These are phyloP conservation scores for Pygoscelis antarcticus DNA, from an alignment of 2,113 vertebrate species.

Conservation along the genomic window DNA sequence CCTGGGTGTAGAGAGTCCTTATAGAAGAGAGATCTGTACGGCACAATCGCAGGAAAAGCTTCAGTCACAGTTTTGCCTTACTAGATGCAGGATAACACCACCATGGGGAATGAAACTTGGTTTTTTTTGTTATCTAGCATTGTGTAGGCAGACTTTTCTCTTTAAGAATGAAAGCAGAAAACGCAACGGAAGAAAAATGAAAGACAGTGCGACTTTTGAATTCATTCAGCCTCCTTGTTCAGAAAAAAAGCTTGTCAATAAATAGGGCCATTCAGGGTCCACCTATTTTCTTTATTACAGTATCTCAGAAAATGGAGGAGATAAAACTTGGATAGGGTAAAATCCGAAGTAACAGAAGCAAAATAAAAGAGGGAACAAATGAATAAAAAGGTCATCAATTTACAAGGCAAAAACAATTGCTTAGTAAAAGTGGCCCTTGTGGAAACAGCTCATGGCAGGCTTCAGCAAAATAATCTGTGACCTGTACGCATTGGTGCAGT, in stretches of 20 bases:
- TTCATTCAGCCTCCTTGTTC: neutral
- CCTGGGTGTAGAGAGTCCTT: neutral
- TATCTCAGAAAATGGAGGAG: neutral
- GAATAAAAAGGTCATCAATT: neutral
- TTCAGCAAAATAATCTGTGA: neutral
- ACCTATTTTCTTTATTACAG: neutral
- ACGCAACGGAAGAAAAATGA: neutral
- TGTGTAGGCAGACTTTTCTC: neutral
- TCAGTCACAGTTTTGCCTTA: neutral
- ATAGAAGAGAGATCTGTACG: neutral
- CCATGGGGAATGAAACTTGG: neutral
- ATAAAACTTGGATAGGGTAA: neutral
- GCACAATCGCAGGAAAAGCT: neutral
- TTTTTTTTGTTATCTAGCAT: neutral
- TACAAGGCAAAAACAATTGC: neutral
- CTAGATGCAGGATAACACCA: neutral
- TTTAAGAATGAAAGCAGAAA: neutral
- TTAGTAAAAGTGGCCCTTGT: neutral
- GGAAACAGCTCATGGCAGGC: neutral
- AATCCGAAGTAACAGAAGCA: neutral
- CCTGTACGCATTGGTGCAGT: neutral
- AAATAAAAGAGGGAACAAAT: neutral
- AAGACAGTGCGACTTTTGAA: neutral
- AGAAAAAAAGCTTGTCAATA: neutral
- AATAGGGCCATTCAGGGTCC: neutral